These are phyloP conservation scores for Hypomecis atomaria DNA, from an alignment of 2,888 invertebrate species.

Conservation along the genomic window DNA sequence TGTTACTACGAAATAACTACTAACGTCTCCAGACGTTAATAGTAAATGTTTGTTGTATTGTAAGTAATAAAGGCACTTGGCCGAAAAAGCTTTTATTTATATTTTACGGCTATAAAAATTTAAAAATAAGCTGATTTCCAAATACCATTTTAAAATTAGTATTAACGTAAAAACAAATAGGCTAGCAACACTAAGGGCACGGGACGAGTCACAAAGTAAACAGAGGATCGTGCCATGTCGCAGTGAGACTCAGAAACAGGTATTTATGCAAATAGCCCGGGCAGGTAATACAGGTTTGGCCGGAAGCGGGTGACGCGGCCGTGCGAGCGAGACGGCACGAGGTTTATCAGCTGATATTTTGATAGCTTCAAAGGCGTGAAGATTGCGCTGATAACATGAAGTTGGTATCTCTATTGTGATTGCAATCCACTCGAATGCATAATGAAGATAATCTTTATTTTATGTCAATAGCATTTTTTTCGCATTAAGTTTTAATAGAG, in stretches of 20 bases:
- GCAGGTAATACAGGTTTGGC: conserved; percentile 55
- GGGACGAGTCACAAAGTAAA: conserved; percentile 7
- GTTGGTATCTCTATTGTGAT: not conserved
- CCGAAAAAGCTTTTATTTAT: too few relatives aligned
- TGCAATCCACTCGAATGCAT: too few relatives aligned
- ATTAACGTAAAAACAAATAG: not conserved
- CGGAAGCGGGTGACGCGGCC: conserved; percentile 60
- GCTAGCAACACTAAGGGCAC: not conserved
- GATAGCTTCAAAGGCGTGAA: conserved; percentile 1
- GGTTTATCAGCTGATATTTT: conserved; percentile 58
- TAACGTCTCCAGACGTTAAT: too few relatives aligned
- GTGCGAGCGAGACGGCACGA: conserved; percentile 43
- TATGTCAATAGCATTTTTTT: too few relatives aligned
- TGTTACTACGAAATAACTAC: too few relatives aligned
- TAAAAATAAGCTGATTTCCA: too few relatives aligned
- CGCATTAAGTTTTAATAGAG: too few relatives aligned
- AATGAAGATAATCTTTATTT: too few relatives aligned
- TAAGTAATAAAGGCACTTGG: too few relatives aligned
- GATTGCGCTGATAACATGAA: not conserved
- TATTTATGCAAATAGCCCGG: conserved; percentile 43
- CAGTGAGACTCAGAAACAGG: conserved; percentile 36
- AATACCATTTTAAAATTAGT: conserved; percentile 26
- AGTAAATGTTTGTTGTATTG: too few relatives aligned
- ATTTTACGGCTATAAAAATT: too few relatives aligned
- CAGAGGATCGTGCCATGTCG: conserved; percentile 23